phyloP scores from a whole-genome alignment of 2,888 invertebrate genomes.

The Chloroclysta siterata region DNA sequence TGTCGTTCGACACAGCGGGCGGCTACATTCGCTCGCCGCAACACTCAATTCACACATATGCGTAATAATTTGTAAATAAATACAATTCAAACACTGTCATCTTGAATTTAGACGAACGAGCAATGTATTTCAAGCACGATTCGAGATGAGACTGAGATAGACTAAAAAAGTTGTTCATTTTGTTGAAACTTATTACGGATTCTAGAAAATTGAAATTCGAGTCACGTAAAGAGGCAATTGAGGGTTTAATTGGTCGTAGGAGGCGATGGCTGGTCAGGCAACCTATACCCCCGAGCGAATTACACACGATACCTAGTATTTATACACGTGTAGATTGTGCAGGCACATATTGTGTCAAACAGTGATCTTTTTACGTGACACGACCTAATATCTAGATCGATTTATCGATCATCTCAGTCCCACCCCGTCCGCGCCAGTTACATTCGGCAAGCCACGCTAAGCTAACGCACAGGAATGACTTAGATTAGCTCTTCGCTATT shows the following conservation, averaged over 20 bases:
- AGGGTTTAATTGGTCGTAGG: too few species aligned
- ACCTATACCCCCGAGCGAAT: too few species aligned
- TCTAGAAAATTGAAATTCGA: too few species aligned
- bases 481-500: slow-evolving; percentile 58
- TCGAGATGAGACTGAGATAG: slow-evolving; percentile 13
- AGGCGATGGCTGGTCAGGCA: too few species aligned
- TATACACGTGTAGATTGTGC: too few species aligned
- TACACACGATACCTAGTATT: too few species aligned
- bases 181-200: too few species aligned
- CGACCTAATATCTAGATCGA: not conserved
- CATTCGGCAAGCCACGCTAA: slow-evolving; percentile 47
- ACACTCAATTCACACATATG: slow-evolving; percentile 21
- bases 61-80: slow-evolving; percentile 28
- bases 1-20: slow-evolving; percentile 1
- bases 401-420: not conserved
- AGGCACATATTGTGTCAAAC: too few species aligned
- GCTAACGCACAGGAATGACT: slow-evolving; percentile 71
- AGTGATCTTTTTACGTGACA: not conserved
- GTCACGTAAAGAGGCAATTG: too few species aligned
- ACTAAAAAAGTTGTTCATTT: not conserved
- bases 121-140: slow-evolving; percentile 6
- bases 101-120: slow-evolving; percentile 11
- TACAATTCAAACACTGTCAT: slow-evolving; percentile 16
- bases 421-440: slow-evolving; percentile 24
- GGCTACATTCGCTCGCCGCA: slow-evolving; percentile 10